Evolutionary conservation across 2,797 vertebrate genomes (phyloP), one percentile per base, ranked within the genome.

Genomic region (Phoebastria nigripes): DNA sequence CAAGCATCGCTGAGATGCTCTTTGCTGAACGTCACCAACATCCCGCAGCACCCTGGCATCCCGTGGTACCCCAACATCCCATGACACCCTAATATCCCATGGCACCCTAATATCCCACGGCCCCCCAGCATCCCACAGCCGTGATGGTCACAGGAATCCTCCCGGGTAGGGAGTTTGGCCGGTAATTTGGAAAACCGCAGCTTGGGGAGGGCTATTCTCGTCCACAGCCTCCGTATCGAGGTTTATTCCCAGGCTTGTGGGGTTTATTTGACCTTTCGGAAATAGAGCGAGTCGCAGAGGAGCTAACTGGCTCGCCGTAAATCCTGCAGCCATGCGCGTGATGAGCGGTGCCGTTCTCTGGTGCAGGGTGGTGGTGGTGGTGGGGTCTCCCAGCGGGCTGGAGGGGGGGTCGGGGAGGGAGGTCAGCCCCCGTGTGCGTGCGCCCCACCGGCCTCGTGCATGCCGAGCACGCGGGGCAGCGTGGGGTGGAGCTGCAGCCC

Each of bases 231-330:
- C 83, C 14, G 4, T 17, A 4, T 3, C 5, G 24, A 51, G 95
- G 82, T 91, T 89, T 61, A 58, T 87, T 82, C 90, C 79, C 5
- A 4, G 63, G 87, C 89, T 49, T 49, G 21, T 35, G 89, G 92
- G 76, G 63, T 93, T 94, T 73, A 3, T 37, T 51, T 78, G 95
- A 92, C 96, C 94, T 95, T 93, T 94, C 4, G 33, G 79, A 56
- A 89, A 8, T 0, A 1, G 71, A 63, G 28, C 3, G 4, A 15
- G 29, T 8, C 1, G 44, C 22, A 3, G 49, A 51, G 62, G 62
- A 63, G 76, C 6, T 59, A 41, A 33, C 5, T 21, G 47, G 55
- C 39, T 54, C 4, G 11, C 33, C 3, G 5, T 1, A 59, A 19
- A 39, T 20, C 61, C 62, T 3, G 41, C 59, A 9, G 91, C 29